Evolutionary conservation across 2,113 vertebrate genomes (phyloP).

Genomic region (Toxostoma redivivum): DNA sequence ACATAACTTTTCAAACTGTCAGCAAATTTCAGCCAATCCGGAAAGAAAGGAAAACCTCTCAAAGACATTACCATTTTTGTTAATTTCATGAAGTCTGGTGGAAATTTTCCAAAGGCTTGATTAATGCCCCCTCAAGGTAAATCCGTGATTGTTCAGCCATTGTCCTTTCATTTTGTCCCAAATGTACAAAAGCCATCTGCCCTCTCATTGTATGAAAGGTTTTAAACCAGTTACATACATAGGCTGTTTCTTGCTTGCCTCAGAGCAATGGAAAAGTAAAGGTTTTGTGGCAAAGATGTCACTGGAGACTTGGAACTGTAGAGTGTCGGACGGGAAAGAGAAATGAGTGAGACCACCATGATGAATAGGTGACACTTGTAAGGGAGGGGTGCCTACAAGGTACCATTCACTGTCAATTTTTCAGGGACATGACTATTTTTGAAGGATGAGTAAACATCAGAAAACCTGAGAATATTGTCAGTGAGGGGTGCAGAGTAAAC

Average conservation of each 20-base stretch:
- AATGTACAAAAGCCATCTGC: not conserved
- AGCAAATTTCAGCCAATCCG: not conserved
- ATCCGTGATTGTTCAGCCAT: not conserved
- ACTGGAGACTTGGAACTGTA: not conserved
- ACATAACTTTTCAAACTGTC: not conserved
- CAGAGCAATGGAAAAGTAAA: not conserved
- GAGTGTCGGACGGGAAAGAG: not conserved
- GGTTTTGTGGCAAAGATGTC: not conserved
- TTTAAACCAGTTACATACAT: not conserved
- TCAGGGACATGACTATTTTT: not conserved
- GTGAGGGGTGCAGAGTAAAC: not conserved
- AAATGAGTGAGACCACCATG: not conserved
- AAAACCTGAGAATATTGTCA: not conserved
- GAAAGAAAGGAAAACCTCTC: not conserved
- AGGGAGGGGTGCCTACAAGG: not conserved
- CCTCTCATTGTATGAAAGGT: accelerated
- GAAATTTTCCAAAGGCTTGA: not conserved
- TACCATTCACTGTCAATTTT: not conserved
- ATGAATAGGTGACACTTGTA: not conserved
- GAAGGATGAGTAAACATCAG: not conserved
- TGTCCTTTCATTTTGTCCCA: not conserved
- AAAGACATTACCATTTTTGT: not conserved
- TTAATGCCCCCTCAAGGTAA: not conserved
- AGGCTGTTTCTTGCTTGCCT: not conserved
- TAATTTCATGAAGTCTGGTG: not conserved